Conservation (phyloP, 2,113 vertebrate genomes). For the Ctenomys sociabilis region DNA sequence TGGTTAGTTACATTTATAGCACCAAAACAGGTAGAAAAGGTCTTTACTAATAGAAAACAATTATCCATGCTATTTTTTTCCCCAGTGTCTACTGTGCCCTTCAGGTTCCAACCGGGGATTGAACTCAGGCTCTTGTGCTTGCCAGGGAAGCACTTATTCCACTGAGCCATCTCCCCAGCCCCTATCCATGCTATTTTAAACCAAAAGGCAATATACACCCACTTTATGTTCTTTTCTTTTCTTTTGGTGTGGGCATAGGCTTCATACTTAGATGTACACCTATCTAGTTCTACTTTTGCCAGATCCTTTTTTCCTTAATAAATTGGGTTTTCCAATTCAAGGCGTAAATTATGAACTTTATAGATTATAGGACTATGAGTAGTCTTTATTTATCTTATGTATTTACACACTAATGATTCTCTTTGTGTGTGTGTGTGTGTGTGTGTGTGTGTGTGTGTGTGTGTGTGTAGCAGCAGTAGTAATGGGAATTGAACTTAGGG, state of each 20-base stretch:
- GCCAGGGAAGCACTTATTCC: too few species aligned
- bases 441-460: neutral
- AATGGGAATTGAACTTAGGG: neutral
- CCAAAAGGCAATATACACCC: neutral
- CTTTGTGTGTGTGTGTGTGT: neutral
- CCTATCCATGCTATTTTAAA: neutral
- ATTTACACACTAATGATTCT: neutral
- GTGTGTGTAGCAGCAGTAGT: neutral
- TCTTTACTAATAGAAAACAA: neutral
- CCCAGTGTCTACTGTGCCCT: too few species aligned
- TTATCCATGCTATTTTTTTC: neutral
- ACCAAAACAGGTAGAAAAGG: neutral
- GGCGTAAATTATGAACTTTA: neutral
- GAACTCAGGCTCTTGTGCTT: too few species aligned
- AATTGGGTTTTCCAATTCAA: neutral
- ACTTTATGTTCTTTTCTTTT: neutral
- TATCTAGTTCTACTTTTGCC: neutral
- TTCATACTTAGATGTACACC: too few species aligned
- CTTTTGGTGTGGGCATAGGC: neutral
- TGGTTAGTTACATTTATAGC: neutral
- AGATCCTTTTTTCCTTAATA: neutral
- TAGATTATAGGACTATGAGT: neutral
- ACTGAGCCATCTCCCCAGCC: too few species aligned
- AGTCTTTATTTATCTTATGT: neutral
- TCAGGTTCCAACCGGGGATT: too few species aligned